phyloP scores from a whole-genome alignment of 2,888 invertebrate genomes.

The Germaria angustata region DNA sequence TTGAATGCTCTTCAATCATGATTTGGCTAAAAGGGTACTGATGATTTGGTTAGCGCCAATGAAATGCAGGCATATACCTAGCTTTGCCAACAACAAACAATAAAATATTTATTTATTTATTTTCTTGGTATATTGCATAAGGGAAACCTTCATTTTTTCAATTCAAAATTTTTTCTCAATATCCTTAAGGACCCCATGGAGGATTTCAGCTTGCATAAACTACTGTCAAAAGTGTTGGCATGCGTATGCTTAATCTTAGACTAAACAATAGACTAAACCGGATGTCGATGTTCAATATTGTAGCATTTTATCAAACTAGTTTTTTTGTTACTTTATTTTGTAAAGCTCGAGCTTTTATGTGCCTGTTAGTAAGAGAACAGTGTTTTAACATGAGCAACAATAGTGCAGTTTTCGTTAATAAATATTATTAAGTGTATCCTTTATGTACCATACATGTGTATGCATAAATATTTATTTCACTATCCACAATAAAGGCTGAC shows the following conservation, averaged over 20 bases:
- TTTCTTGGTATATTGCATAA: background rate
- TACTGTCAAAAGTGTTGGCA: background rate
- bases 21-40: too few relatives aligned
- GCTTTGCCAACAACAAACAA: too few relatives aligned
- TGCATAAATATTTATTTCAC: too few relatives aligned
- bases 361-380: background rate
- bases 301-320: background rate
- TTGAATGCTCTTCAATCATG: too few relatives aligned
- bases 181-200: background rate
- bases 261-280: slow-evolving; percentile 34
- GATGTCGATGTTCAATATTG: slow-evolving; percentile 32
- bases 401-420: too few relatives aligned
- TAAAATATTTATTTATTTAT: too few relatives aligned
- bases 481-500: too few relatives aligned
- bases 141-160: background rate
- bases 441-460: too few relatives aligned
- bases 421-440: too few relatives aligned
- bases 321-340: background rate
- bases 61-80: too few relatives aligned
- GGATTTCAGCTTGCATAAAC: background rate
- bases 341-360: background rate
- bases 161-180: background rate
- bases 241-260: slow-evolving; percentile 14
- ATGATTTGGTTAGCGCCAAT: too few relatives aligned
- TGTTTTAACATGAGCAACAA: background rate